Conservation (phyloP, 2,888 invertebrate genomes). For the Eristalinus sepulchralis region DNA sequence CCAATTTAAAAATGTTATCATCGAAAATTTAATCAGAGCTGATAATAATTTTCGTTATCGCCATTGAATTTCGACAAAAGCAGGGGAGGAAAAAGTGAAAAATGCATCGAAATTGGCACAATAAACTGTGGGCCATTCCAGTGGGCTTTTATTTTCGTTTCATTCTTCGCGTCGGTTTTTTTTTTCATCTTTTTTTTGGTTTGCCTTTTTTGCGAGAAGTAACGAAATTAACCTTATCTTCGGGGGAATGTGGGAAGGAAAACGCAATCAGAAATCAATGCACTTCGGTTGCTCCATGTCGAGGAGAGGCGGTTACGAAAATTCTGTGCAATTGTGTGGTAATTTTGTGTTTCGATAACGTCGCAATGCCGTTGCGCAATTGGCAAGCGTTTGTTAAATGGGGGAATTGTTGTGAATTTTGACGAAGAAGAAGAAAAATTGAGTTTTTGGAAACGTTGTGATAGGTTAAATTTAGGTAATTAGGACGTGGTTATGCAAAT, state of each 20-base stretch:
- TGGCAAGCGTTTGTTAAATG: neutral
- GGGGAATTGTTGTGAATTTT: neutral
- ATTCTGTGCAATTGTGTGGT: neutral
- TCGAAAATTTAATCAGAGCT: constrained; percentile 6
- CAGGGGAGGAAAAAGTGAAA: neutral
- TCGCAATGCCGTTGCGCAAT: neutral
- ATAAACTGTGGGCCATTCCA: constrained; percentile 41
- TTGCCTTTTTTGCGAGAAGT: neutral
- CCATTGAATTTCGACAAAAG: constrained; percentile 1
- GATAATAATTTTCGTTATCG: constrained; percentile 8
- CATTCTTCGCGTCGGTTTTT: neutral
- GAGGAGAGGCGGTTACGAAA: neutral
- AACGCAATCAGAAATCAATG: neutral
- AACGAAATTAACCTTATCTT: neutral
- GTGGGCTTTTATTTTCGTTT: neutral
- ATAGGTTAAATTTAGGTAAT: too few relatives aligned
- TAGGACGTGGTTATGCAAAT: too few relatives aligned
- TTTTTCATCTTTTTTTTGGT: neutral
- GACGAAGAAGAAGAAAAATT: too few relatives aligned
- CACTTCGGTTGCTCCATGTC: neutral
- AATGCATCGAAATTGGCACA: constrained; percentile 35
- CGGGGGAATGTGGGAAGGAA: neutral
- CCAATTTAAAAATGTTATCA: constrained; percentile 29
- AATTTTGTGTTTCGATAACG: neutral
- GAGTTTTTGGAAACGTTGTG: too few relatives aligned